Evolutionary conservation across 2,113 vertebrate genomes (phyloP).

Genomic region (Suricata suricatta): DNA sequence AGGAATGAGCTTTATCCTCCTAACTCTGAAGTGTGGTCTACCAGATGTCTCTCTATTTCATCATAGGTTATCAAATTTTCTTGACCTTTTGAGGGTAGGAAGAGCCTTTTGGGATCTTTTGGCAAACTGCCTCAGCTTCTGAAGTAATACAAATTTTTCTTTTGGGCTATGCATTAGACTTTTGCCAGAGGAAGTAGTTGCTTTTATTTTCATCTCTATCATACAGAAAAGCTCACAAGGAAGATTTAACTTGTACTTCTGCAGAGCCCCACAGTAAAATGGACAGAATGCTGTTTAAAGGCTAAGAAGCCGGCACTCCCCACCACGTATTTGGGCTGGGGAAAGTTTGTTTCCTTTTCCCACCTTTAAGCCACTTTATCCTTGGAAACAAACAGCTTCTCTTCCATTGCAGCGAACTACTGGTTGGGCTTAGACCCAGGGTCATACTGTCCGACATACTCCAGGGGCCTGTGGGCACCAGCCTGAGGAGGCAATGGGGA

Average conservation of each 20-base stretch:
- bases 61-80: conserved; percentile 56
- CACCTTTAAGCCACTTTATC: background rate
- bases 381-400: background rate
- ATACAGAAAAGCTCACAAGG: background rate
- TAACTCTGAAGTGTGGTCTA: conserved; percentile 57
- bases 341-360: background rate
- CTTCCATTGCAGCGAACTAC: background rate
- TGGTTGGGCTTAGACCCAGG: conserved; percentile 58
- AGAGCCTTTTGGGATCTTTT: conserved; percentile 18
- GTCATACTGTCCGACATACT: background rate
- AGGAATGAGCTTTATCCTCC: conserved; percentile 56
- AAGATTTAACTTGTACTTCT: background rate
- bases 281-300: background rate
- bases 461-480: background rate
- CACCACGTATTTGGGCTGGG: background rate
- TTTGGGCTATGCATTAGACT: background rate
- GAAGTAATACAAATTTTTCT: conserved; percentile 20
- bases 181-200: background rate
- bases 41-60: conserved; percentile 56
- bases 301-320: background rate
- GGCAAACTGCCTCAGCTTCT: background rate
- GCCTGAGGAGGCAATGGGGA: background rate
- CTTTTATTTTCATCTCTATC: conserved; percentile 58
- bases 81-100: background rate
- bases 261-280: background rate